Conservation (phyloP, 2,888 invertebrate genomes). For the Dromius quadrimaculatus region DNA sequence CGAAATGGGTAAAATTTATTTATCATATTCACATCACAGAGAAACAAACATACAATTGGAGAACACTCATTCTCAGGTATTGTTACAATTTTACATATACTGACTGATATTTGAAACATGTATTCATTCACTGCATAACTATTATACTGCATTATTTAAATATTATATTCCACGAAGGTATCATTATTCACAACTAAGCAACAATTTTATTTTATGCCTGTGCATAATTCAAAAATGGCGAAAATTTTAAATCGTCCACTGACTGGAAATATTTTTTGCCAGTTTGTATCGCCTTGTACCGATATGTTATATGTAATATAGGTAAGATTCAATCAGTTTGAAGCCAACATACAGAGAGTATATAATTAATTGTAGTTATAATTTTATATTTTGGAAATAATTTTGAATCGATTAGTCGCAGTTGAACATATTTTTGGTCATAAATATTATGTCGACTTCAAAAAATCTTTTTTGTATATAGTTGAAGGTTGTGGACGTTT, state of each 20-base stretch:
- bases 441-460: too few species aligned
- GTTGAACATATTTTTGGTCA: too few species aligned
- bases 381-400: too few species aligned
- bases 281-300: conserved; percentile 20
- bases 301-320: conserved; percentile 47
- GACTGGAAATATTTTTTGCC: background rate
- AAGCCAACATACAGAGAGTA: background rate
- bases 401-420: too few species aligned
- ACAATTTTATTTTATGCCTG: conserved; percentile 60
- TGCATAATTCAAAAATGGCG: conserved; percentile 49
- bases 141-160: conserved; percentile 61
- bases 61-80: conserved; percentile 65
- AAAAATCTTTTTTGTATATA: too few species aligned
- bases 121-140: conserved; percentile 62
- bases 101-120: conserved; percentile 66
- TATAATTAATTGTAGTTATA: too few species aligned
- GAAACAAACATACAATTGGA: conserved; percentile 67
- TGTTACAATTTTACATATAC: conserved; percentile 63
- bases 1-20: conserved; percentile 67
- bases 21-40: conserved; percentile 67
- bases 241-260: conserved; percentile 48
- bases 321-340: too few species aligned
- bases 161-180: conserved; percentile 60
- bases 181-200: conserved; percentile 65
- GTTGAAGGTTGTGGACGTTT: conserved; percentile 41